Evolutionary conservation across 2,888 invertebrate genomes (phyloP).

Genomic region (Drosophila mimetica): DNA sequence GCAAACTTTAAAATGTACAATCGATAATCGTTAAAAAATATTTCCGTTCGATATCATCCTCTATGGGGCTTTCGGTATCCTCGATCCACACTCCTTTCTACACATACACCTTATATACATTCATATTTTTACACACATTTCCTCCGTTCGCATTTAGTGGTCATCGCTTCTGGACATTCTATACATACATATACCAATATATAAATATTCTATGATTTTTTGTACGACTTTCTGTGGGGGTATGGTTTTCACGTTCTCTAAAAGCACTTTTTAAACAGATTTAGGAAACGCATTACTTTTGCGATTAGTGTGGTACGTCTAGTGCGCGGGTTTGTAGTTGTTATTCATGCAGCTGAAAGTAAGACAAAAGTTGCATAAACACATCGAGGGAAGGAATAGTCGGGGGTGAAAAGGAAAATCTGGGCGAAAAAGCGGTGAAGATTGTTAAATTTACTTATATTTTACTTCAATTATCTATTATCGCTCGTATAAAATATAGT

Average conservation of each 20-base stretch:
- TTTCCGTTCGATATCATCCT: conserved; percentile 36
- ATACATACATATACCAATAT: conserved; percentile 30
- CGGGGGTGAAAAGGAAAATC: conserved; percentile 15
- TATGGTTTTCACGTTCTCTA: conserved; percentile 52
- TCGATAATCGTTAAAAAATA: conserved; percentile 48
- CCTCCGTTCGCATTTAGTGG: neutral
- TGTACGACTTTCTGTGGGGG: conserved; percentile 35
- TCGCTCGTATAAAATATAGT: conserved; percentile 20
- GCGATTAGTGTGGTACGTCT: conserved; percentile 82
- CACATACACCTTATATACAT: conserved; percentile 31
- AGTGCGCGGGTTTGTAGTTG: conserved; percentile 82
- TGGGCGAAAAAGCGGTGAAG: conserved; percentile 4
- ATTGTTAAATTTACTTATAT: conserved; percentile 3
- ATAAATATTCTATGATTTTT: conserved; percentile 32
- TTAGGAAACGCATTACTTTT: conserved; percentile 82
- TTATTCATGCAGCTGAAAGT: conserved; percentile 84
- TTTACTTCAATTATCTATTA: conserved; percentile 11
- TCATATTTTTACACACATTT: conserved; percentile 43
- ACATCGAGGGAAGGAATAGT: conserved; percentile 36
- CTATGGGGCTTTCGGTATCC: conserved; percentile 12
- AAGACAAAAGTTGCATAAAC: conserved; percentile 68
- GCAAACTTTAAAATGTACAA: conserved; percentile 56
- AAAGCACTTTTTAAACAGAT: conserved; percentile 83
- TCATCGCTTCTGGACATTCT: conserved; percentile 23
- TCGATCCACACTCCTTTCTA: conserved; percentile 20